Base-by-base conservation (phyloP, 2,888 invertebrate genomes). In the Metalampra italica region DNA sequence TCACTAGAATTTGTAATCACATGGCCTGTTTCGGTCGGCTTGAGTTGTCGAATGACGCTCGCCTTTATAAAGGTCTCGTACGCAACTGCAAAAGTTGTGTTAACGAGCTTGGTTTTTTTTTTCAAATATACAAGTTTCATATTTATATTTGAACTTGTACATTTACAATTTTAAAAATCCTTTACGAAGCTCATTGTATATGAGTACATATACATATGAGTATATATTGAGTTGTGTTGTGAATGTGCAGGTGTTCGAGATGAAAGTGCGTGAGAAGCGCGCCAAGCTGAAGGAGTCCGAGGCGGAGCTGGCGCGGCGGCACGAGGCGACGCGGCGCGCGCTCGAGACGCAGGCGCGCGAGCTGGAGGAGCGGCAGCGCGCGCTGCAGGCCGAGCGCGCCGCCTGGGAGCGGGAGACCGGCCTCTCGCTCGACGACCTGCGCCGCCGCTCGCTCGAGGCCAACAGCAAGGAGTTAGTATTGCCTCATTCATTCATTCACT, bases 281-380 rank as follows among this genome's bases (percentile, higher is more conserved):
- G 96, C 97, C 71, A 98, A 98, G 82, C 91, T 98, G 65, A 97
- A 97, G 86, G 98, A 98, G 81, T 97, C 97, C 0, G 98, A 98
- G 81, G 91, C 94, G 57, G 98, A 98, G 92, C 87, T 98, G 70
- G 96, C 96, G 74, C 92, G 96, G 76, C 92, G 98, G 63, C 97
- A 98, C 78, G 98, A 98, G 80, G 92, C 91, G 30, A 92, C 92
- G 57, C 89, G 91, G 66, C 92, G 92, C 66, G 91, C 94, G 46
- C 90, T 97, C 60, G 98, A 98, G 78, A 94, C 95, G 71, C 97
- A 98, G 85, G 94, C 97, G 64, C 94, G 95, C 62, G 98, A 98
- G 79, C 86, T 98, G 67, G 97, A 98, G 59, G 98, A 98, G 66
- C 95, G 96, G 66, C 91, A 96, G 72, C 92, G 94, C 59, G 93